Evolutionary conservation across 2,113 vertebrate genomes (phyloP).

Genomic region (Neotoma lepida): DNA sequence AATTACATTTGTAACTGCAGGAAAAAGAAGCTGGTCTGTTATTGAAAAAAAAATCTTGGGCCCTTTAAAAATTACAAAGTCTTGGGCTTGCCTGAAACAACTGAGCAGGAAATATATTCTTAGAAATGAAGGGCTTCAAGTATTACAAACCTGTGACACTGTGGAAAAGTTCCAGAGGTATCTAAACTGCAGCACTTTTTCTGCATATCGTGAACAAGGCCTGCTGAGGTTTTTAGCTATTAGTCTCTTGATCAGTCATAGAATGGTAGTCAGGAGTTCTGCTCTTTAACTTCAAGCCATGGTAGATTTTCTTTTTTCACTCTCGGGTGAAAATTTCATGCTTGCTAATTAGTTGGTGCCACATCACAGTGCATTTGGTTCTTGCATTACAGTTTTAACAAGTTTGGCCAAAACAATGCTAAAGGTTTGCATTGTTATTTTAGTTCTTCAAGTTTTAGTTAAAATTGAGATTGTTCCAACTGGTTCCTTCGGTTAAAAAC

Average conservation of each 20-base stretch:
- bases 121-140: constrained; percentile 93
- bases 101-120: constrained; percentile 92
- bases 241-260: constrained; percentile 90
- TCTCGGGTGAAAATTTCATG: constrained; percentile 84
- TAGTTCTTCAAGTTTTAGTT: constrained; percentile 80
- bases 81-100: constrained; percentile 91
- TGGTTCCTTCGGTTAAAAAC: constrained; percentile 88
- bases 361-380: constrained; percentile 92
- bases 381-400: constrained; percentile 91
- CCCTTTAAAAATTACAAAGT: constrained; percentile 93
- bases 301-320: constrained; percentile 87
- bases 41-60: constrained; percentile 88
- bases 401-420: constrained; percentile 84
- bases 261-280: constrained; percentile 87
- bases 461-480: constrained; percentile 84
- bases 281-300: constrained; percentile 87
- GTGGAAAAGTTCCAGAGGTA: constrained; percentile 93
- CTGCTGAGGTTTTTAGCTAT: constrained; percentile 90
- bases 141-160: constrained; percentile 93
- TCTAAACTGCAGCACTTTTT: constrained; percentile 92
- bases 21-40: constrained; percentile 92
- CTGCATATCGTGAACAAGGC: constrained; percentile 91
- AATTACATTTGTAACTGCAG: constrained; percentile 92
- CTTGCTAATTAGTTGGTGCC: constrained; percentile 89
- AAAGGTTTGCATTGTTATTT: constrained; percentile 79